A percentile compares a stretch with the other conserved stretches of the same genome.
Conservation (phyloP, 1,140 invertebrate genomes). For the Brachionus koreanus region DNA sequence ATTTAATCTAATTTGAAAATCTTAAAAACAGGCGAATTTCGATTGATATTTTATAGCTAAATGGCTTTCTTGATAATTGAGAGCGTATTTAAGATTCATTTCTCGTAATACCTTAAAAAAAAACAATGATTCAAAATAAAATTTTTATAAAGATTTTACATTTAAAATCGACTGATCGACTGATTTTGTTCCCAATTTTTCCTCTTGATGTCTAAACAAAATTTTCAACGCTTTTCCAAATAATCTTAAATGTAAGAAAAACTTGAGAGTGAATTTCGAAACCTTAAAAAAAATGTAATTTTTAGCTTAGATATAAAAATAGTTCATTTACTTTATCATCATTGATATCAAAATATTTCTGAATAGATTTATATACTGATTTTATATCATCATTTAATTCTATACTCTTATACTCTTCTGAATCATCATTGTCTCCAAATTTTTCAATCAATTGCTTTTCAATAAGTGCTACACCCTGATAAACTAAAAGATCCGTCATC, state of each 20-base stretch:
- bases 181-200: slow-evolving; percentile 1
- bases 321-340: slow-evolving; percentile 35
- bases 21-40: slow-evolving; percentile 14
- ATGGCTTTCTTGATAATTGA: neutral
- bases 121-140: neutral
- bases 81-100: neutral
- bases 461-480: neutral
- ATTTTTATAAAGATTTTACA: neutral
- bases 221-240: slow-evolving; percentile 15
- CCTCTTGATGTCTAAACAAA: slow-evolving; percentile 29
- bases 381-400: slow-evolving; percentile 5
- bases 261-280: neutral
- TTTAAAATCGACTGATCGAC: slow-evolving; percentile 25
- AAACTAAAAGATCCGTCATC: neutral
- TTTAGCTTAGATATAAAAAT: too few species aligned
- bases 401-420: neutral
- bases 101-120: neutral
- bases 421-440: neutral
- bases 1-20: neutral
- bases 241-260: slow-evolving; percentile 10
- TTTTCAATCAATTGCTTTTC: slow-evolving; percentile 8
- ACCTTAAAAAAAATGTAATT: neutral
- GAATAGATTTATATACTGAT: slow-evolving; percentile 15
- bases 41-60: slow-evolving; percentile 8
- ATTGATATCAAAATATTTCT: slow-evolving; percentile 16